Evolutionary conservation across 2,113 vertebrate genomes (phyloP), one percentile per base, ranked within the genome.

Genomic region (Oenanthe oenanthe): DNA sequence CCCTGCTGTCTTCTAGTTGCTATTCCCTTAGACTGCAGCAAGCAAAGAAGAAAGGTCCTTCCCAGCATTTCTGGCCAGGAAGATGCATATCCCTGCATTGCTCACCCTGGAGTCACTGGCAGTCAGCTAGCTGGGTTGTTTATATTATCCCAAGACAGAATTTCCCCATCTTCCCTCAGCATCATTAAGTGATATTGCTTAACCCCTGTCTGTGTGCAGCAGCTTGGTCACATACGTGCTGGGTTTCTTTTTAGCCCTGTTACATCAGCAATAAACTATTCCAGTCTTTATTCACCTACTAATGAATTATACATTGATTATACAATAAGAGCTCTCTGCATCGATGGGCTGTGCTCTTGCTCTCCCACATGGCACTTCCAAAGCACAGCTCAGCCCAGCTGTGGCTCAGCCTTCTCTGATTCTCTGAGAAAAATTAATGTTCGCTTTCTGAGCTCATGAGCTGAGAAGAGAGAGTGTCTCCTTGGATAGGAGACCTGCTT

Each of bases 221-320:
- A 83, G 86, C 40, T 71, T 82, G 71, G 60, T 88, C 43, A 26
- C 0, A 0, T 71, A 50, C 2, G 0, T 42, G 25, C 54, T 92
- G 1, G 1, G 67, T 67, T 81, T 91, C 87, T 78, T 68, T 68
- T 85, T 32, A 53, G 48, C 77, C 32, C 24, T 5, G 6, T 92
- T 75, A 40, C 70, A 82, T 87, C 74, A 82, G 88, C 83, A 93
- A 81, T 56, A 45, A 87, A 42, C 47, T 50, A 91, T 85, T 92
- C 45, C 42, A 88, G 71, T n/a, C 85, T 87, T 84, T 75, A 85
- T 90, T 91, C 77, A 71, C 91, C 79, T 91, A 51, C 89, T 95
- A 74, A 92, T 96, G 90, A 96, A 95, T 97, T 95, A 97, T 95
- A 93, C 85, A 97, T 93, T 43, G 82, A 78, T 95, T 77, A 75